Evolutionary conservation across 2,113 vertebrate genomes (phyloP), one percentile per base, ranked within the genome.

Genomic region (Paracanthobrama guichenoti): DNA sequence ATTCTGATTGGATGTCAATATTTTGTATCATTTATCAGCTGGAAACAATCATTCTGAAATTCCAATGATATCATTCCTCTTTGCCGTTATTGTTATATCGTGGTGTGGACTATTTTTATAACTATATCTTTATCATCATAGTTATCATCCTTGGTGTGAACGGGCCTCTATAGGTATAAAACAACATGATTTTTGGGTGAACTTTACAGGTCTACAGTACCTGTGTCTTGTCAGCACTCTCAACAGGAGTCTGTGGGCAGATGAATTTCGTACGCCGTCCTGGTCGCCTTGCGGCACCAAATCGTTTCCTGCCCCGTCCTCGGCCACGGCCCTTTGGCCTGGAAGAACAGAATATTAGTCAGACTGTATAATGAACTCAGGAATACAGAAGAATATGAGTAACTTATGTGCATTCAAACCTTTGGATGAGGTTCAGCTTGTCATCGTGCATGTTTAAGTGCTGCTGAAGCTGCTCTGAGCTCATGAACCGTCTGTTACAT

Each of bases 391-490:
- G 7, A 50, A 14, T 39, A 2, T 9, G 13, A 14, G 35, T 55
- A 3, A 14, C 6, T 31, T n/a, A 20, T 35, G 20, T 76, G 59
- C 12, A 53, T 67, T 22, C 14, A 74, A 91, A 99, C 97, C 97
- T 97, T 90, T 94, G 95, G 80, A 96, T 94, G 81, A 96, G 96
- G 90, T 96, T 95, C 81, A 99, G 90, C 90, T 99, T 98, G 93
- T 99, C 98, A 0, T 99, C 98, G 0, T 99, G 98, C 93, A 97
- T 96, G 90, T 99, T 98, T 88, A 99, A 96, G 87, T 99, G 98
- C 81, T 98, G 97, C 86, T 99, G 98, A 42, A 99, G 94, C 62
- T 99, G 97, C 86, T 99, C 97, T 0, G 97, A 99, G 94, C 97
- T 99, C 93, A 97, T 92, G 83, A 99, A 99, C 28, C 98, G 97